These are phyloP conservation scores for Enteromius thamalakanensis DNA, from an alignment of 2,797 vertebrate species.

Conservation along the genomic window DNA sequence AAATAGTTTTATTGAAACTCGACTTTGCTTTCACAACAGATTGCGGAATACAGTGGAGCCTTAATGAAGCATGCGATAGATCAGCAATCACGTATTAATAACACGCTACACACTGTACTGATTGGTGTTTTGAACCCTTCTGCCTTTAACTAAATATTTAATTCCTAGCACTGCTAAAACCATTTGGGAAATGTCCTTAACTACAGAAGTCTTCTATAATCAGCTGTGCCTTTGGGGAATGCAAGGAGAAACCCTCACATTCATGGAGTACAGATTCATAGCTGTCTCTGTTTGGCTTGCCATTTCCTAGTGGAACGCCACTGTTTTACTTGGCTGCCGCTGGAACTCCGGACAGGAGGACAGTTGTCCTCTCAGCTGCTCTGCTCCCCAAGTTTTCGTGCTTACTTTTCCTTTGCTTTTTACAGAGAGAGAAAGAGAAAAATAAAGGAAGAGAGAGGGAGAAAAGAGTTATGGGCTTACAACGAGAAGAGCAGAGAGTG, in stretches of 20 bases:
- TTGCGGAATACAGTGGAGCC: slow-evolving; percentile 16
- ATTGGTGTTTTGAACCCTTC: slow-evolving; percentile 29
- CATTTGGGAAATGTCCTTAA: slow-evolving; percentile 81
- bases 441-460: slow-evolving; percentile 48
- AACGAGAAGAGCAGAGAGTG: slow-evolving; percentile 52
- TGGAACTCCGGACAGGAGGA: slow-evolving; percentile 82
- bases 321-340: slow-evolving; percentile 91
- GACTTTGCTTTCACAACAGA: slow-evolving; percentile 16
- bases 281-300: slow-evolving; percentile 86
- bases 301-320: slow-evolving; percentile 86
- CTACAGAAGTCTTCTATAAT: slow-evolving; percentile 88
- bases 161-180: slow-evolving; percentile 75
- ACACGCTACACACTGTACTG: slow-evolving; percentile 29
- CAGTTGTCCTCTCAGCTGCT: slow-evolving; percentile 84
- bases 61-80: slow-evolving; percentile 26
- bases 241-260: slow-evolving; percentile 81
- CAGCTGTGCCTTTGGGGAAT: slow-evolving; percentile 77
- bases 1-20: background rate
- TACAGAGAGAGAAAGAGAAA: slow-evolving; percentile 60
- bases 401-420: slow-evolving; percentile 84
- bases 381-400: slow-evolving; percentile 78
- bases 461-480: slow-evolving; percentile 66
- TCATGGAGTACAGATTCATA: slow-evolving; percentile 84
- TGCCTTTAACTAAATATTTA: slow-evolving; percentile 58
- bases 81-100: slow-evolving; percentile 34